A percentile compares a stretch with the other conserved stretches of the same genome.
phyloP scores from a whole-genome alignment of 2,797 vertebrate genomes.

The Sciurus vulgaris region DNA sequence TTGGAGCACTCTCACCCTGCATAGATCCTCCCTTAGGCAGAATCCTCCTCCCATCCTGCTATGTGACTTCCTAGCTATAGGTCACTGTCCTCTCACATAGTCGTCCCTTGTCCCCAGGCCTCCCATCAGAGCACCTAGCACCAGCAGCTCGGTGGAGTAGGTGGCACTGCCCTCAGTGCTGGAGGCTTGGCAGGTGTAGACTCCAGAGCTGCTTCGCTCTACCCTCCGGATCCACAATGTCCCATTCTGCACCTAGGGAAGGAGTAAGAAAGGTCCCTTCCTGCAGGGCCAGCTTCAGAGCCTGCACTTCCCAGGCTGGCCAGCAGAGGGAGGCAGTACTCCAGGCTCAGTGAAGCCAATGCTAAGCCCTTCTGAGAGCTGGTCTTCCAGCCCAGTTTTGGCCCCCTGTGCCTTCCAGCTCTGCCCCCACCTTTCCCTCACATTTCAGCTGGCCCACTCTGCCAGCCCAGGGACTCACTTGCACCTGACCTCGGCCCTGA shows the following conservation, averaged over 20 bases:
- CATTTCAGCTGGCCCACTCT: neutral
- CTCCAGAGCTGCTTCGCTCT: constrained; percentile 91
- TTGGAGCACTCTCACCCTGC: neutral
- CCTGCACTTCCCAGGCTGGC: constrained; percentile 3
- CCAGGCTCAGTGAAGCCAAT: neutral
- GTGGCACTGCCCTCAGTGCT: constrained; percentile 94
- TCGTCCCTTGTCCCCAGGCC: neutral
- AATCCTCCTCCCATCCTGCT: neutral
- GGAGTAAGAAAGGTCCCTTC: neutral
- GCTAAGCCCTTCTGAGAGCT: neutral
- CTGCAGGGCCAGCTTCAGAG: neutral
- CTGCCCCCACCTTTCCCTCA: neutral
- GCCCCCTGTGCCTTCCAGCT: neutral
- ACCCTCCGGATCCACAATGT: constrained; percentile 91
- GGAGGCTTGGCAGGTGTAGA: constrained; percentile 96
- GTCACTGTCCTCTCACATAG: neutral
- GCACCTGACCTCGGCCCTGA: constrained; percentile 90
- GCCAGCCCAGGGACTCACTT: constrained; percentile 88
- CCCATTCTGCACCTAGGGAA: constrained; percentile 94
- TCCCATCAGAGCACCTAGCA: constrained; percentile 92
- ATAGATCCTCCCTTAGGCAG: neutral
- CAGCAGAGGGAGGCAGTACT: constrained; percentile 77
- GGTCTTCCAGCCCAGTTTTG: neutral
- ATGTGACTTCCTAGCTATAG: neutral
- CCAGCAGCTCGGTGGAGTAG: constrained; percentile 93